Base-by-base conservation (phyloP, 2,797 vertebrate genomes). In the Manis crassicaudata region DNA sequence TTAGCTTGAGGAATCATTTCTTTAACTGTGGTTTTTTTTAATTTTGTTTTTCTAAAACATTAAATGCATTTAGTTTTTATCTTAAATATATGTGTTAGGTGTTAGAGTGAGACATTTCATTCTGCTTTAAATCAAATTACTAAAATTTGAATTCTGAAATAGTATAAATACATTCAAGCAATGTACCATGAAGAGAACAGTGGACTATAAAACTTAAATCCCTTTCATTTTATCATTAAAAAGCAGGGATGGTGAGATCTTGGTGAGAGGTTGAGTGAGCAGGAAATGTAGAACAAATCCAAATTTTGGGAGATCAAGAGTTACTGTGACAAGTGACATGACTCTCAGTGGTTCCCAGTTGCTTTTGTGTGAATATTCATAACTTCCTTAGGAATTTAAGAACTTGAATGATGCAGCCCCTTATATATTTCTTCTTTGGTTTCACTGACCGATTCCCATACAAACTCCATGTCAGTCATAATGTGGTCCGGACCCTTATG, bases 141-240 rank as follows among this genome's bases (percentile, higher is more conserved):
- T 73, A 43, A 43, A 50, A 68, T 70, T 70, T 56, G 52, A 85
- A 84, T 80, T 80, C 72, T 89, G 52, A 93, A 95, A 87, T 88
- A n/a, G 14, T 72, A 18, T 7, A 84, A 91, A 50, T 92, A 62
- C 12, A 62, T 72, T 13, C 10, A 32, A 75, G 12, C 40, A 92
- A 60, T 60, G 46, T 27, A 82, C 14, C 27, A 25, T 23, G 18
- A 54, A 54, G n/a, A 89, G 92, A 65, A 79, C 67, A 70, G 52
- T 67, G 13, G 9, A 58, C 37, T 37, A 43, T 81, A 87, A 46
- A n/a, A 35, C 5, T 80, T 60, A 60, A 91, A 46, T 46, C 10
- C 46, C 46, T 46, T 46, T 46, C 9, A 11, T 46, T 11, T 46
- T 67, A 17, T 46, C 60, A 52, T 56, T 58, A 75, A 27, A 23